Conservation (phyloP, 2,113 vertebrate genomes). For the Phalacrocorax carbo region DNA sequence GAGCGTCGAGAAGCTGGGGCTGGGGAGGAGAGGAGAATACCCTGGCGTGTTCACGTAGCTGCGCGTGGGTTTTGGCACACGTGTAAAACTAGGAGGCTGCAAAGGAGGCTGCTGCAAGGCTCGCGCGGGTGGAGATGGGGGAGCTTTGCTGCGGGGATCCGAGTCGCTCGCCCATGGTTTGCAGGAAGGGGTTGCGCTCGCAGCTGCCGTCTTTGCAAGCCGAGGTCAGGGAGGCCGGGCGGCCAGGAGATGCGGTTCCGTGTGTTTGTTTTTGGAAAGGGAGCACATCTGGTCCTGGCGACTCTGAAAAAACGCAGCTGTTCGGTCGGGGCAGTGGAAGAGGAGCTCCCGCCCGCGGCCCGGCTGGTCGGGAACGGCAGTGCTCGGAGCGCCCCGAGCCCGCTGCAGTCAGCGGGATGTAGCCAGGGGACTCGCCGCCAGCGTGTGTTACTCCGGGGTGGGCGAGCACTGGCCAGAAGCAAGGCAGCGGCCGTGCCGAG, state of each 20-base stretch:
- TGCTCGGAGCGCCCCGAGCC: fast-evolving
- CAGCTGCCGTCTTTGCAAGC: fast-evolving
- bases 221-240: fast-evolving
- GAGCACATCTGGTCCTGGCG: fast-evolving
- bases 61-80: background rate
- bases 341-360: background rate
- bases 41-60: background rate
- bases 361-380: fast-evolving
- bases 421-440: background rate
- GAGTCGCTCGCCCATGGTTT: fast-evolving
- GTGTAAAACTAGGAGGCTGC: too few species aligned
- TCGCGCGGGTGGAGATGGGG: background rate
- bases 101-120: background rate
- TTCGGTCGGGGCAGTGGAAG: fast-evolving
- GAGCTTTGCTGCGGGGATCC: background rate
- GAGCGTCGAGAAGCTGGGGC: fast-evolving
- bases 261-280: background rate
- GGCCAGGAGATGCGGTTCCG: background rate
- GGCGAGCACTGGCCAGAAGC: fast-evolving
- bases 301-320: fast-evolving
- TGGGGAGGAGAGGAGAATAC: background rate
- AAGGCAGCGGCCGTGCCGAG: fast-evolving
- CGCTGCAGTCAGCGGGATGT: fast-evolving
- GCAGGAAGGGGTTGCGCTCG: background rate
- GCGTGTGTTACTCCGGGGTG: fast-evolving